Percentiles rank a stretch among this genome's conserved stretches.
phyloP scores from a whole-genome alignment of 2,888 invertebrate genomes.

The Athripsodes cinereus region DNA sequence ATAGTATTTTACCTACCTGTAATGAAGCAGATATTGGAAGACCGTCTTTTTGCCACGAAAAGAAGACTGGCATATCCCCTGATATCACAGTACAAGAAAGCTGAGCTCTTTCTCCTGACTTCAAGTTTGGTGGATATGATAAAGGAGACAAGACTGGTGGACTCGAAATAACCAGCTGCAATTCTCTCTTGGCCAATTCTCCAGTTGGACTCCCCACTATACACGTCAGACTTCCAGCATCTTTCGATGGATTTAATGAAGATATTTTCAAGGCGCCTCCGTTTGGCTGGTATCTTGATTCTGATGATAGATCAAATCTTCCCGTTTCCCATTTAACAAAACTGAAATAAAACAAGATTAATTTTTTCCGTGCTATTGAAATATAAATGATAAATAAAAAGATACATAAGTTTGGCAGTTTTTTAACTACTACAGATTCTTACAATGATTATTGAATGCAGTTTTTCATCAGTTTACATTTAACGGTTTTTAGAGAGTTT shows the following conservation, averaged over 20 bases:
- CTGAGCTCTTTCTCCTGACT: conserved; percentile 71
- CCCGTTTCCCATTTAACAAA: conserved; percentile 61
- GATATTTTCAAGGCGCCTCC: conserved; percentile 58
- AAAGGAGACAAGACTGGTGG: conserved; percentile 85
- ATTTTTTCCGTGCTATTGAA: too few species aligned
- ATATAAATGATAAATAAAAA: too few species aligned
- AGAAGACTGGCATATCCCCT: conserved; percentile 62
- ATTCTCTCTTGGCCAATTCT: conserved; percentile 69
- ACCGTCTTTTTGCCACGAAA: conserved; percentile 61
- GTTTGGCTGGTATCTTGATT: conserved; percentile 44
- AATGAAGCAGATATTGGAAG: conserved; percentile 57
- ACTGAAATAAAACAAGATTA: conserved; percentile 38
- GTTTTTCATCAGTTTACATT: too few species aligned
- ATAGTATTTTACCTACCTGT: conserved; percentile 43
- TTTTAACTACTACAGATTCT: too few species aligned
- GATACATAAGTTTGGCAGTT: too few species aligned
- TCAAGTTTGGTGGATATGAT: conserved; percentile 72
- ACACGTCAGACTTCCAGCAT: conserved; percentile 75
- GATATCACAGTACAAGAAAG: conserved; percentile 78
- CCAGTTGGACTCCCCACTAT: conserved; percentile 69
- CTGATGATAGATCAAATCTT: conserved; percentile 18
- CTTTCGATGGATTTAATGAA: conserved; percentile 58
- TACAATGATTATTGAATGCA: too few species aligned
- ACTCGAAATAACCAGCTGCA: conserved; percentile 51
- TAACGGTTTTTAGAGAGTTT: too few species aligned